Evolutionary conservation across 2,113 vertebrate species (phyloP), one percentile per base, ranked within the genome.

Genomic region (Natator depressus): DNA sequence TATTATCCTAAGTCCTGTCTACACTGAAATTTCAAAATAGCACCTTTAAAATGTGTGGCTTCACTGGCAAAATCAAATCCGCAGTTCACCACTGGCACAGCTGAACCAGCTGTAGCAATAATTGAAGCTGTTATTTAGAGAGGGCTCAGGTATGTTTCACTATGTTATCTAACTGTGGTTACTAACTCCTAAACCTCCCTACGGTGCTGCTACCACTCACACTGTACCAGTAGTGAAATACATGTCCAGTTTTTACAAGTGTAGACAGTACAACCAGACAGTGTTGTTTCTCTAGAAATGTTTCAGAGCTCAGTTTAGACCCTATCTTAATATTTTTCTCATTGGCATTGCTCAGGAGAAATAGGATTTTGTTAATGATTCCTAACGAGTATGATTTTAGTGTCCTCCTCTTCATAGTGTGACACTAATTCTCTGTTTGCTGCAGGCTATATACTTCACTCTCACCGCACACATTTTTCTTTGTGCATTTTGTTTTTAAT

Each of bases 351-450:
- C 35, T n/a, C 10, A 5, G 16, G 27, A 42, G 72, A 57, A 51
- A 17, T 35, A 89, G 50, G 24, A 17, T 72, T 88, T 84, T 80
- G 82, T 54, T 47, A 89, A 22, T 88, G 82, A 75, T 83, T 95
- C 85, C 87, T 95, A 80, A 25, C 38, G 38, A 17, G 0, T 35
- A 46, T 50, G 80, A 88, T 89, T 93, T 46, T 89, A 82, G 27
- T 50, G 83, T 90, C 91, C 96, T 97, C 96, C 95, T 95, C 89
- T 81, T 57, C 50, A 79, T 10, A 55, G 89, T 89, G 80, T 57
- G 89, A 91, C 92, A 96, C 94, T 87, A 89, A 93, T 93, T 97
- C 94, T 42, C 75, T 93, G 24, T 90, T 85, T 84, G 31, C 93
- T 80, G 57, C 69, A 84, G 94, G 91, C 94, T 94, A 59, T 94